Percentiles rank a stretch among this genome's conserved stretches.
phyloP scores from a whole-genome alignment of 2,113 vertebrate genomes.

The Cynocephalus volans region DNA sequence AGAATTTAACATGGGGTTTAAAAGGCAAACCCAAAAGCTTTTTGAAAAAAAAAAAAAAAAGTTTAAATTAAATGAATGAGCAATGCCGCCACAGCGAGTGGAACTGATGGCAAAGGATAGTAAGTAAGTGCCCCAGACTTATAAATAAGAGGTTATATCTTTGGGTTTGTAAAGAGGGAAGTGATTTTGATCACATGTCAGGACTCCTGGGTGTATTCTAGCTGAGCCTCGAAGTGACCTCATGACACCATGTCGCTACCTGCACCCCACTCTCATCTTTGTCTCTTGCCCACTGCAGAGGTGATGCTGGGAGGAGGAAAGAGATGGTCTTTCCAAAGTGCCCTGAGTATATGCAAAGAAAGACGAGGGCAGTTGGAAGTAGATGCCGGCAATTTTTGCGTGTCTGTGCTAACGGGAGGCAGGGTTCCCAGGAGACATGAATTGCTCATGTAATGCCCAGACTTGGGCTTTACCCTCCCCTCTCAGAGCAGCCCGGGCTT shows the following conservation, averaged over 20 bases:
- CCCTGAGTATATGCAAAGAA: not conserved
- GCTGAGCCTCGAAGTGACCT: not conserved
- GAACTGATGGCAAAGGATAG: not conserved
- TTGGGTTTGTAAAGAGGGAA: constrained; percentile 69
- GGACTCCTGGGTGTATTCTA: not conserved
- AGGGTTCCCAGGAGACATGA: constrained; percentile 41
- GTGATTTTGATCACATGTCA: not conserved
- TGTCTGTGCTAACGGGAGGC: constrained; percentile 35
- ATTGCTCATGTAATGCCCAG: not conserved
- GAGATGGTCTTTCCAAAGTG: constrained; percentile 17
- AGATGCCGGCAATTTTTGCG: not conserved
- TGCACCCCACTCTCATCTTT: not conserved
- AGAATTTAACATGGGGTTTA: constrained; percentile 78
- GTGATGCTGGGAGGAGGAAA: constrained; percentile 13
- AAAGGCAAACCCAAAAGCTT: constrained; percentile 63
- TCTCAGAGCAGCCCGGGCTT: not conserved
- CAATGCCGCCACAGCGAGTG: not conserved
- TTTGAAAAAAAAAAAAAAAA: not conserved
- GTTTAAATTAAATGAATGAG: constrained; percentile 73
- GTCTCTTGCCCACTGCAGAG: not conserved
- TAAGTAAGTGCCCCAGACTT: constrained; percentile 20
- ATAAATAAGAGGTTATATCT: constrained; percentile 27
- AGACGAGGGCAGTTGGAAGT: not conserved
- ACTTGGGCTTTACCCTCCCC: constrained; percentile 26
- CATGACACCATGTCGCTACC: constrained; percentile 48